Percentiles rank a stretch among this genome's conserved stretches.
These are phyloP conservation scores for Tetramorium alpestre DNA, from an alignment of 1,140 invertebrate species.

Conservation along the genomic window DNA sequence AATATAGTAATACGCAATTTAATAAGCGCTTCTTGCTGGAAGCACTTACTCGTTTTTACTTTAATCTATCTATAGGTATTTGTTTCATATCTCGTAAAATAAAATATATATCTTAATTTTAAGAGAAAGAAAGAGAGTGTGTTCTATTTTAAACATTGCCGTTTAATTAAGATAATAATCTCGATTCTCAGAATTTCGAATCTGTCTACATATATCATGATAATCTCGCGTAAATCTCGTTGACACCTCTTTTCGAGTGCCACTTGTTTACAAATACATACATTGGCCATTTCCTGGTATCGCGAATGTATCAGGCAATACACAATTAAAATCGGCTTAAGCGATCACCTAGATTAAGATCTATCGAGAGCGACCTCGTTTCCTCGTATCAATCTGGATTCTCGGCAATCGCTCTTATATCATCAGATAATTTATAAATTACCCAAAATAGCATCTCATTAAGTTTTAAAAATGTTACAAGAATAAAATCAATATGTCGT, in stretches of 20 bases:
- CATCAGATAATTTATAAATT: conserved; percentile 10
- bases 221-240: conserved; percentile 6
- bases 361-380: background rate
- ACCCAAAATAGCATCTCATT: background rate
- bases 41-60: background rate
- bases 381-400: conserved; percentile 21
- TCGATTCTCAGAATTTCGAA: conserved; percentile 19
- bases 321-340: conserved; percentile 15
- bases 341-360: background rate
- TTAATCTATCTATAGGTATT: background rate
- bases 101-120: background rate
- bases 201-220: conserved; percentile 1
- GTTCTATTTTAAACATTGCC: background rate
- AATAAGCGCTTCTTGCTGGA: background rate
- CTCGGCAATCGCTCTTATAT: conserved; percentile 20
- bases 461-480: background rate
- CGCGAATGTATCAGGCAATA: background rate
- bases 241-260: background rate
- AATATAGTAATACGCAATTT: background rate
- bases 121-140: background rate
- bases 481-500: background rate
- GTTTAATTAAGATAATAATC: conserved; percentile 20
- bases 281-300: background rate
- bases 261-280: conserved; percentile 45
- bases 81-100: background rate